Conservation (phyloP, 1,140 invertebrate species). For the Octopus bimaculoides region DNA sequence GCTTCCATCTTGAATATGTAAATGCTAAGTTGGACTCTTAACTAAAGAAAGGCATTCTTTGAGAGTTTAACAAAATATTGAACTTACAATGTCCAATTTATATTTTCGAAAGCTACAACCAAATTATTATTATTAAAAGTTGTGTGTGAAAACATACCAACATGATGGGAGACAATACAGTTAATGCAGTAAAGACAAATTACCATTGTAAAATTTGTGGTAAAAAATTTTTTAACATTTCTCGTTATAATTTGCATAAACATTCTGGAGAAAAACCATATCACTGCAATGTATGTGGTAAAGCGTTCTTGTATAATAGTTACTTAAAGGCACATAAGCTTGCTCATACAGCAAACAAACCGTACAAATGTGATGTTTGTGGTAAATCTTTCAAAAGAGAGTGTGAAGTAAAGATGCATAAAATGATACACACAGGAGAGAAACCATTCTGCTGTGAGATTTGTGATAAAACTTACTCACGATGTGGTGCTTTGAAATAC, state of each 20-base stretch:
- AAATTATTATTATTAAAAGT: too few species aligned
- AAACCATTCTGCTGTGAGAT: constrained; percentile 46
- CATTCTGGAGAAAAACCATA: constrained; percentile 27
- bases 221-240: constrained; percentile 26
- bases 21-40: too few species aligned
- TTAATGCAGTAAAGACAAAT: constrained; percentile 11
- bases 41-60: too few species aligned
- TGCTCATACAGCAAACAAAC: constrained; percentile 61
- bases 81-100: too few species aligned
- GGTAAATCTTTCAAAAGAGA: constrained; percentile 34
- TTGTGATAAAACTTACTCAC: constrained; percentile 61
- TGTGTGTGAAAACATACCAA: too few species aligned
- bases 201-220: constrained; percentile 28
- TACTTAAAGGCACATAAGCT: constrained; percentile 34
- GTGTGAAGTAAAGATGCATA: constrained; percentile 29
- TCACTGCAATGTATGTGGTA: constrained; percentile 33
- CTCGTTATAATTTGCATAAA: constrained; percentile 23
- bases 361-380: constrained; percentile 40
- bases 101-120: too few species aligned
- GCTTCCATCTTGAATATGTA: too few species aligned
- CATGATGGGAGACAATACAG: too few species aligned
- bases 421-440: constrained; percentile 29
- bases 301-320: constrained; percentile 30
- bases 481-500: constrained; percentile 61
- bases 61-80: too few species aligned